Conservation (phyloP, 2,113 vertebrate species). For the Dromaius novaehollandiae region DNA sequence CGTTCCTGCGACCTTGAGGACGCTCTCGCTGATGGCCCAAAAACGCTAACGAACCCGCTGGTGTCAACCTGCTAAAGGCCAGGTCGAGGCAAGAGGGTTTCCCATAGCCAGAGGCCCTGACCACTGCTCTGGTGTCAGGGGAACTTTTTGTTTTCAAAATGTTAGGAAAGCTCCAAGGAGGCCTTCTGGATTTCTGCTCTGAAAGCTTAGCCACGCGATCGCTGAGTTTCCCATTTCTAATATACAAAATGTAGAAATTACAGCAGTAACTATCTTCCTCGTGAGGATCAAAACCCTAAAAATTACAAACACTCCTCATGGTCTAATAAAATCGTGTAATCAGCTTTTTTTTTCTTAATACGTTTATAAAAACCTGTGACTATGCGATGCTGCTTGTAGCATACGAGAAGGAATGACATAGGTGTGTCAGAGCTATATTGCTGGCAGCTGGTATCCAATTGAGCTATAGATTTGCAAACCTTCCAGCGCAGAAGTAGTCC, state of each 20-base stretch:
- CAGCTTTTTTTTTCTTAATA: not conserved
- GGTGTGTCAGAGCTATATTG: not conserved
- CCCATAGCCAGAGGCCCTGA: accelerated
- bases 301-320: not conserved
- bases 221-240: not conserved
- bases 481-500: not conserved
- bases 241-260: not conserved
- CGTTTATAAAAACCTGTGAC: not conserved
- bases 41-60: accelerated
- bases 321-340: not conserved
- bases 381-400: not conserved
- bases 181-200: not conserved
- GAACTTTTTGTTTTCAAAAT: accelerated
- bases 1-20: accelerated
- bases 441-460: not conserved
- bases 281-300: not conserved
- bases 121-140: not conserved
- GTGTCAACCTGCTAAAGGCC: accelerated
- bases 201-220: accelerated
- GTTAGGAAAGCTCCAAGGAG: not conserved
- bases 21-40: accelerated
- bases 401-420: not conserved
- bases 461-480: not conserved
- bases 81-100: not conserved
- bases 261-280: not conserved